Conservation (phyloP, 35 echinoderm and acorn worm genomes). For the Chiridota heheva region DNA sequence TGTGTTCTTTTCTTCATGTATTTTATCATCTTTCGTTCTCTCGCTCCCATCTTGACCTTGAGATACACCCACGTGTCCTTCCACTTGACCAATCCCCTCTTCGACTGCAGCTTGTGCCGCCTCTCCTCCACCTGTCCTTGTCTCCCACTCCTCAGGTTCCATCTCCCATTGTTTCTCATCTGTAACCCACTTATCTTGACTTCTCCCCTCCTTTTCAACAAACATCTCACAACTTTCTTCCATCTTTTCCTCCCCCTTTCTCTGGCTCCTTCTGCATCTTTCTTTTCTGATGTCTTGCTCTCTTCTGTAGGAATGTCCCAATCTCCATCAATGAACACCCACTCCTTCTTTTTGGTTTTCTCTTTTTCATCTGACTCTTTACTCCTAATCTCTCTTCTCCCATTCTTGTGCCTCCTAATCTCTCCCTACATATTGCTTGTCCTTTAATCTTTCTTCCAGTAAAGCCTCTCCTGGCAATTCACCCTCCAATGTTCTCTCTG, state of each 20-base stretch:
- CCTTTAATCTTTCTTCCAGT: not conserved
- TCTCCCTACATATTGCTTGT: not conserved
- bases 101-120: not conserved
- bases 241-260: not conserved
- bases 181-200: not conserved
- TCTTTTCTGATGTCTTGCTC: not conserved
- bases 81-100: not conserved
- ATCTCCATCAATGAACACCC: no score
- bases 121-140: conserved; percentile 17
- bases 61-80: no score
- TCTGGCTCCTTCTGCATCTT: not conserved
- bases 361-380: not conserved
- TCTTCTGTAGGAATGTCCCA: not conserved
- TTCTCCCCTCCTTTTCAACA: not conserved
- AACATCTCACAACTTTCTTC: not conserved
- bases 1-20: no score
- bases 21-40: no score
- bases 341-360: no score
- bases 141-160: not conserved
- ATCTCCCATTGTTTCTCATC: not conserved
- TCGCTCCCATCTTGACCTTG: not conserved
- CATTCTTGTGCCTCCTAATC: not conserved
- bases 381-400: not conserved
- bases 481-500: not conserved
- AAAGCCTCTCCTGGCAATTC: not conserved